Percentiles rank a stretch among this genome's conserved stretches.
Conservation (phyloP, 2,888 invertebrate genomes). For the Petrophora chlorosata region DNA sequence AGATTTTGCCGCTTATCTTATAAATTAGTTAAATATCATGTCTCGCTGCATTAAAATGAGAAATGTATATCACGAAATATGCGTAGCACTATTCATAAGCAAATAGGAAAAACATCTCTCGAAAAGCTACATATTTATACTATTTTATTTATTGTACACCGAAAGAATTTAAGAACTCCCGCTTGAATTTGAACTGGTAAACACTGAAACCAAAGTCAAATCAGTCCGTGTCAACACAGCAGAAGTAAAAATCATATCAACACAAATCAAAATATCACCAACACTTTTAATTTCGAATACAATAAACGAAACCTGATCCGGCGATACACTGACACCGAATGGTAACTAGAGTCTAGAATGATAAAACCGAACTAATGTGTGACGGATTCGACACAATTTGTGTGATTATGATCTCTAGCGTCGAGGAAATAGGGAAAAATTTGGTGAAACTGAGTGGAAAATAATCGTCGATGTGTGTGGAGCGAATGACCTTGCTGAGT, state of each 20-base stretch:
- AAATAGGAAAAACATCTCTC: too few relatives aligned
- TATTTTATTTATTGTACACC: too few relatives aligned
- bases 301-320: constrained; percentile 44
- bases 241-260: constrained; percentile 8
- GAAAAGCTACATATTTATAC: too few relatives aligned
- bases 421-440: constrained; percentile 34
- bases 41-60: neutral
- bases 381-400: constrained; percentile 19
- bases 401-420: constrained; percentile 37
- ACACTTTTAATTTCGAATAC: constrained; percentile 38
- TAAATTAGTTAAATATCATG: neutral
- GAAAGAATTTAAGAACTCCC: too few relatives aligned
- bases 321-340: constrained; percentile 50
- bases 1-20: constrained; percentile 12
- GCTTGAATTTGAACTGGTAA: neutral
- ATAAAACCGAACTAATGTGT: constrained; percentile 33
- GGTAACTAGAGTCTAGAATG: constrained; percentile 46
- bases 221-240: constrained; percentile 1
- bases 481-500: constrained; percentile 48
- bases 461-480: constrained; percentile 31
- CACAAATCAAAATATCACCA: constrained; percentile 20
- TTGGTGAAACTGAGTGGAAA: constrained; percentile 19
- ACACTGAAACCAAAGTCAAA: constrained; percentile 1
- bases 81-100: too few relatives aligned
- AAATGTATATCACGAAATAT: neutral